phyloP scores from a whole-genome alignment of 2,113 vertebrate species.

The Pipa parva region DNA sequence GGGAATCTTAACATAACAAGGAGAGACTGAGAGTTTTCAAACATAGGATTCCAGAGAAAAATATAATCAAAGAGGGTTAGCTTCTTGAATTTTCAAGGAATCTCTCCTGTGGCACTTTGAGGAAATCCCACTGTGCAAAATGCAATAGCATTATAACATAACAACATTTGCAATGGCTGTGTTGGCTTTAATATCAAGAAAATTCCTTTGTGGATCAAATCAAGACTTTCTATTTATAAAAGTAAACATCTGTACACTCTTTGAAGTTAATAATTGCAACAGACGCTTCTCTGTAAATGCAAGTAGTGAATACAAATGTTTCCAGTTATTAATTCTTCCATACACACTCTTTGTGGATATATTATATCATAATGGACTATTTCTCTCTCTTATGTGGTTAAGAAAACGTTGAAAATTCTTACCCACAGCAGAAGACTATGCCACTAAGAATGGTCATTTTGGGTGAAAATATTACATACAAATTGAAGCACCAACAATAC shows the following conservation, averaged over 20 bases:
- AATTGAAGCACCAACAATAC: no score
- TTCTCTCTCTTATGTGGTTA: neutral
- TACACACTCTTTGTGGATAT: neutral
- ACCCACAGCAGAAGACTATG: no score
- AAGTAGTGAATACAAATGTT: neutral
- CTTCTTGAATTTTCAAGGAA: neutral
- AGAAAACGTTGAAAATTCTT: neutral
- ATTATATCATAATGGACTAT: neutral
- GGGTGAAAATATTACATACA: no score
- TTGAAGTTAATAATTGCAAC: conserved; percentile 4
- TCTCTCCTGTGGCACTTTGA: conserved; percentile 1
- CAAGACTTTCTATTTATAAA: conserved; percentile 1
- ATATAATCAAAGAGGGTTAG: neutral
- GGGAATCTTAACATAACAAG: neutral
- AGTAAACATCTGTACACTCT: neutral
- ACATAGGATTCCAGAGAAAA: neutral
- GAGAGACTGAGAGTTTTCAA: neutral
- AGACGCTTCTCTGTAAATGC: conserved; percentile 1
- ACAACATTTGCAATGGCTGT: neutral
- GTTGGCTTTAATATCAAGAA: neutral
- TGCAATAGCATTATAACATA: neutral
- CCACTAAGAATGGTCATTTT: no score
- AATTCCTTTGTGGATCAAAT: neutral
- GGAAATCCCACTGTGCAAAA: neutral
- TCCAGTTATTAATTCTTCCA: conserved; percentile 2